A percentile compares a stretch with the other conserved stretches of the same genome.
Evolutionary conservation across 2,797 vertebrate species (phyloP).

Genomic region (Acanthopagrus latus): DNA sequence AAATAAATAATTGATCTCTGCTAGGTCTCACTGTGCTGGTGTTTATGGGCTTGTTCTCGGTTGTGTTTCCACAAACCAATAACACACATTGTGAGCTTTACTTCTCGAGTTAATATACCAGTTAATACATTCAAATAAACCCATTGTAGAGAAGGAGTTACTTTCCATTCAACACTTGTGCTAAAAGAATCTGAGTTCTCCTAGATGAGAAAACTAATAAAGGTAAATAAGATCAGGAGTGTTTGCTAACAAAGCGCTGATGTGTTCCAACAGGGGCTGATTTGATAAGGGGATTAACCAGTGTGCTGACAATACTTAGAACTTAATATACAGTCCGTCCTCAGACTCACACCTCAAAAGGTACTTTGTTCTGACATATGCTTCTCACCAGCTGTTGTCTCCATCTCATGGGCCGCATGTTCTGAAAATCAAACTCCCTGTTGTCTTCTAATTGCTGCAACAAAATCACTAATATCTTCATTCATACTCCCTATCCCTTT

Average conservation of each 20-base stretch:
- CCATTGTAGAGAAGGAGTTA: constrained; percentile 9
- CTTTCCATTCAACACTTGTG: constrained; percentile 18
- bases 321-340: constrained; percentile 45
- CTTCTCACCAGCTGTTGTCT: constrained; percentile 72
- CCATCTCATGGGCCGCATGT: constrained; percentile 63
- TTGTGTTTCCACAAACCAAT: constrained; percentile 2
- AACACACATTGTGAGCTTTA: constrained; percentile 18
- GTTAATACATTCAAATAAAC: constrained; percentile 36
- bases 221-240: constrained; percentile 54
- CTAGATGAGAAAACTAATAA: constrained; percentile 49
- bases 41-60: background rate
- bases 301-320: constrained; percentile 37
- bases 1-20: background rate
- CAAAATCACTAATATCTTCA: constrained; percentile 56
- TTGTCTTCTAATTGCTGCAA: constrained; percentile 62
- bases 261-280: constrained; percentile 35
- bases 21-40: background rate
- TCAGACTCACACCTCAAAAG: constrained; percentile 45
- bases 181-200: constrained; percentile 28
- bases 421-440: constrained; percentile 61
- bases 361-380: constrained; percentile 63
- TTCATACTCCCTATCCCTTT: constrained; percentile 39
- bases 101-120: constrained; percentile 16
- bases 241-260: constrained; percentile 50
- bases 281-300: constrained; percentile 55